Base-by-base conservation (phyloP, 2,113 vertebrate species). In the Nannobrachium achirus region DNA sequence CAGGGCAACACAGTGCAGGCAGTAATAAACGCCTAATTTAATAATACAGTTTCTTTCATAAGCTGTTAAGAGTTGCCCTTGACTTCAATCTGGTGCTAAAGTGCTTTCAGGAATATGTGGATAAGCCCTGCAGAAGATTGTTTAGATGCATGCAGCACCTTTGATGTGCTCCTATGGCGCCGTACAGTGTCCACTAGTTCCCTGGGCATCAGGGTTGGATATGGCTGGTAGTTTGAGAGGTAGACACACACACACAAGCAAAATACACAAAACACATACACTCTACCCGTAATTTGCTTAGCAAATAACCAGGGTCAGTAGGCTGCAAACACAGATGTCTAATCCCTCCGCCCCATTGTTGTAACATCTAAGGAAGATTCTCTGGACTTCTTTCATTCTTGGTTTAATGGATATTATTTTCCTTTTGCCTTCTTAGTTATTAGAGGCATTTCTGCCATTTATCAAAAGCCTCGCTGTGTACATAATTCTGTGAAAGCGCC, bases 201-300 rank as follows among this genome's bases (percentile, higher is more conserved):
- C 58, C 33, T 84, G 62, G 25, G 53, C 72, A 64, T 66, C 61
- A 59, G 25, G 3, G 52, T 16, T 1, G 63, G 61, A 39, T 49
- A 15, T 49, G 84, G 72, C 49, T 71, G 48, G 53, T 46, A 50
- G 53, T 51, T 51, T 59, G 18, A 10, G 42, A 58, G 56, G 66
- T 59, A 76, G 61, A 18, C 63, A 62, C 70, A 66, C 66, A 65
- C 66, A 48, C 61, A 63, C 72, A 42, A n/a, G n/a, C 44, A 18
- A 60, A 52, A 56, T 48, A 79, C 58, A 56, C 20, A 56, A 19
- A 56, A 80, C 79, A 72, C 53, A 66, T n/a, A 64, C 60, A 61
- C 69, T 56, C 56, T 75, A 19, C 38, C 62, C 75, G 66, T 64
- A 10, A 91, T 92, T 92, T 93, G 89, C 85, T 91, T 80, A 73